phyloP scores from a whole-genome alignment of 2,797 vertebrate genomes.

The Chanos chanos region DNA sequence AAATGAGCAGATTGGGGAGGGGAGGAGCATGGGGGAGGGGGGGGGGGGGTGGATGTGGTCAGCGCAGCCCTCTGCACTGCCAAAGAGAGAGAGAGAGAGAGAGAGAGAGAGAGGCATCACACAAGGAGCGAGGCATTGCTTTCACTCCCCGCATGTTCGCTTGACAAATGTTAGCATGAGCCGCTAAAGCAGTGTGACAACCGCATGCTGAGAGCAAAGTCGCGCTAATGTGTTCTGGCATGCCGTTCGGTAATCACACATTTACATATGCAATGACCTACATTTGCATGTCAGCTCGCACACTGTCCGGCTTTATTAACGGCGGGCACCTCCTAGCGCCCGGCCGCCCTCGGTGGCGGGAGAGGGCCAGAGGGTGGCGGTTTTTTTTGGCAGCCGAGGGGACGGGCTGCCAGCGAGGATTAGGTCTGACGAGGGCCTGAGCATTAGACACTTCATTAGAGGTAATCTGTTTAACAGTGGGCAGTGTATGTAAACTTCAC shows the following conservation, averaged over 20 bases:
- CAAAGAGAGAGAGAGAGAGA: too few relatives aligned
- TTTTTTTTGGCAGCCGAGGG: slow-evolving; percentile 96
- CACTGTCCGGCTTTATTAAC: slow-evolving; percentile 96
- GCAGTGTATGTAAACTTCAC: slow-evolving; percentile 99
- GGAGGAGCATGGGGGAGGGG: not conserved
- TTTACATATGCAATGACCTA: slow-evolving; percentile 99
- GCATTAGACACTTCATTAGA: slow-evolving; percentile 99
- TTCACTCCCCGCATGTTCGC: slow-evolving; percentile 78
- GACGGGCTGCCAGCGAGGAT: slow-evolving; percentile 96
- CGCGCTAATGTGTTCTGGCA: slow-evolving; percentile 98
- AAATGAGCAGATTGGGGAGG: not conserved
- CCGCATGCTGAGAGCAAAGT: slow-evolving; percentile 97
- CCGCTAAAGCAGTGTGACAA: slow-evolving; percentile 92
- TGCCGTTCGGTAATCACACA: slow-evolving; percentile 97
- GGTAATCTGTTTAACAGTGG: slow-evolving; percentile 99
- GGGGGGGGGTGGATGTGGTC: not conserved
- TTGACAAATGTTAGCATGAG: slow-evolving; percentile 94
- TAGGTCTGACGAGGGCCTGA: slow-evolving; percentile 90
- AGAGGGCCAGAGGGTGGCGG: slow-evolving; percentile 83
- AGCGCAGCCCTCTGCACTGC: not conserved
- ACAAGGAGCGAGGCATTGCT: slow-evolving; percentile 75
- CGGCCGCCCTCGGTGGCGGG: slow-evolving; percentile 78
- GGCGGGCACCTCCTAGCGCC: slow-evolving; percentile 85
- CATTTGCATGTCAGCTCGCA: slow-evolving; percentile 99
- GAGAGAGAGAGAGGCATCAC: too few relatives aligned